Conservation (phyloP, 92 coral and sea anemone species). For the Bergia puertoricense region DNA sequence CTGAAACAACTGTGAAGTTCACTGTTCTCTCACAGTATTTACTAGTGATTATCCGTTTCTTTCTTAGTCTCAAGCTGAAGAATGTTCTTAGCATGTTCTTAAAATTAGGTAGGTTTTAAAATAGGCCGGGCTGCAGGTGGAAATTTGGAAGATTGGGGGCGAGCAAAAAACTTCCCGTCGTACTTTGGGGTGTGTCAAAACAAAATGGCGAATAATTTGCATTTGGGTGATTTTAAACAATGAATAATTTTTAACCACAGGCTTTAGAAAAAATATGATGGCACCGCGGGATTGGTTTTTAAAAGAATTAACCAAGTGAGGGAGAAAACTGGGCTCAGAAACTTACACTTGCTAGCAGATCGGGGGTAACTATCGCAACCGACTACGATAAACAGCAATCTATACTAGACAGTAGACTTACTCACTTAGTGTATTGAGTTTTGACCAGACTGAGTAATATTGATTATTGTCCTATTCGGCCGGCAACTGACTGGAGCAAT, state of each 20-base stretch:
- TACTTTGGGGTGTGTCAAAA: not conserved
- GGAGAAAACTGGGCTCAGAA: no score
- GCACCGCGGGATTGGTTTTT: not conserved
- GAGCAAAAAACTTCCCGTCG: not conserved
- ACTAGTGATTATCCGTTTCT: no score
- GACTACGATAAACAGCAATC: not conserved
- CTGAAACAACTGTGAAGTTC: no score
- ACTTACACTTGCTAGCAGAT: no score
- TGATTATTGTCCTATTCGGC: no score
- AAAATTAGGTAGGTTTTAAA: not conserved
- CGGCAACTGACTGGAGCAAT: not conserved
- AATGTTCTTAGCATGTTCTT: not conserved
- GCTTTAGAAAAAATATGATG: not conserved
- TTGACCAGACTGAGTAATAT: no score
- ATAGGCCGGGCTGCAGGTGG: no score
- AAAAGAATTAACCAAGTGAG: not conserved
- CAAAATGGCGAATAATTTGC: not conserved
- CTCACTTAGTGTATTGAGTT: not conserved
- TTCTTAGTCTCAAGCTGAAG: no score
- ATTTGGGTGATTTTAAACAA: not conserved
- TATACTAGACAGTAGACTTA: no score
- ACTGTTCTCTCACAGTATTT: no score
- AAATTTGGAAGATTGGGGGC: not conserved
- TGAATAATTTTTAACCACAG: not conserved
- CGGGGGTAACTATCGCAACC: not conserved